Percentiles rank a stretch among this genome's conserved stretches.
phyloP scores from a whole-genome alignment of 1,140 invertebrate genomes.

The Eueides isabella region DNA sequence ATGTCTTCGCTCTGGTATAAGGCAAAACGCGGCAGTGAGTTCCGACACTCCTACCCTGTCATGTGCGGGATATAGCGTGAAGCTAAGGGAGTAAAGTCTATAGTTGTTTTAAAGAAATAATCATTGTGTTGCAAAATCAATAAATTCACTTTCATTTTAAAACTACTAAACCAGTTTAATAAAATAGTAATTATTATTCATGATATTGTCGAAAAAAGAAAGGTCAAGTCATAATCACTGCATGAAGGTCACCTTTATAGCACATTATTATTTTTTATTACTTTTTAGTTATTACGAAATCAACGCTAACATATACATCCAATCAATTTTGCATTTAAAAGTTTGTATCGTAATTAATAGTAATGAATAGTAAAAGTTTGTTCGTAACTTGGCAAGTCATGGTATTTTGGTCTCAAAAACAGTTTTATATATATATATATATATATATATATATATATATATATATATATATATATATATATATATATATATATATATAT shows the following conservation, averaged over 20 bases:
- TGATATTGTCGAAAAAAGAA: constrained; percentile 5
- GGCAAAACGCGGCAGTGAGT: no score
- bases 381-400: no score
- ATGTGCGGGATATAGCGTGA: no score
- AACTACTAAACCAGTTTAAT: not conserved
- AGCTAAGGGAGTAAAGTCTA: no score
- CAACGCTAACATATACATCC: not conserved
- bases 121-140: not conserved
- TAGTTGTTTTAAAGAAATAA: not conserved
- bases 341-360: no score
- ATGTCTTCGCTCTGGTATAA: no score
- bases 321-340: not conserved
- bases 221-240: not conserved
- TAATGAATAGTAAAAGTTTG: no score
- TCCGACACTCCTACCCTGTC: no score
- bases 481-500: no score
- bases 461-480: no score
- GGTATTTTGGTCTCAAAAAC: no score
- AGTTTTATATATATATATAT: no score
- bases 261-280: not conserved
- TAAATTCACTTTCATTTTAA: not conserved
- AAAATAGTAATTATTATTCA: not conserved
- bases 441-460: not conserved
- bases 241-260: not conserved
- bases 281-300: not conserved